Evolutionary conservation across 2,113 vertebrate species (phyloP).

Genomic region (Dipodomys ordii): DNA sequence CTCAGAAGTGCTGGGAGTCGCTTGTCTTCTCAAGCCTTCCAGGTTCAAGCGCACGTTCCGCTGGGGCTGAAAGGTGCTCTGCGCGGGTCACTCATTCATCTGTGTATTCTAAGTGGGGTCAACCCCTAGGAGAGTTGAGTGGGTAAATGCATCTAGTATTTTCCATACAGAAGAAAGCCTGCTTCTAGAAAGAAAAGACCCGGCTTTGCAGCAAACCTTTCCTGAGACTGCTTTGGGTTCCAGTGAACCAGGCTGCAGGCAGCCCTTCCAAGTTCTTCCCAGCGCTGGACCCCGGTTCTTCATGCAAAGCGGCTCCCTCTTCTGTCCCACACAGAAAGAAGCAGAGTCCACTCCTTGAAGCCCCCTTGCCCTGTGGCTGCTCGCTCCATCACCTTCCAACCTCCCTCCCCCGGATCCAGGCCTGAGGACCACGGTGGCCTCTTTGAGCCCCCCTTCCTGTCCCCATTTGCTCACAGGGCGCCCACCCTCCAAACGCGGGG

Average conservation of each 20-base stretch:
- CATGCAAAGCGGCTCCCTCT: neutral
- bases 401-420: too few relatives aligned
- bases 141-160: too few relatives aligned
- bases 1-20: neutral
- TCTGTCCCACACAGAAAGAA: neutral
- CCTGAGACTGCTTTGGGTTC: too few relatives aligned
- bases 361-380: too few relatives aligned
- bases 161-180: neutral
- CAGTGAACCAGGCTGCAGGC: too few relatives aligned
- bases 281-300: neutral
- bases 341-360: neutral
- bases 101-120: neutral
- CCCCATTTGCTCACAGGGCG: too few relatives aligned
- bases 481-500: too few relatives aligned
- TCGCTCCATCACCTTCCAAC: too few relatives aligned
- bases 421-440: too few relatives aligned
- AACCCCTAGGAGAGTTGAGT: too few relatives aligned
- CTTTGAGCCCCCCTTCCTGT: too few relatives aligned
- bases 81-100: neutral
- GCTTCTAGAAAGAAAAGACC: neutral
- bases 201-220: neutral
- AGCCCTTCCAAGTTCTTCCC: neutral
- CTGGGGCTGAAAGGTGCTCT: neutral
- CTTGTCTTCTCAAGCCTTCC: neutral
- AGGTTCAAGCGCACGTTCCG: too few relatives aligned